Evolutionary conservation across 2,888 invertebrate species (phyloP), one percentile per base, ranked within the genome.

Genomic region (Sycophila texana): DNA sequence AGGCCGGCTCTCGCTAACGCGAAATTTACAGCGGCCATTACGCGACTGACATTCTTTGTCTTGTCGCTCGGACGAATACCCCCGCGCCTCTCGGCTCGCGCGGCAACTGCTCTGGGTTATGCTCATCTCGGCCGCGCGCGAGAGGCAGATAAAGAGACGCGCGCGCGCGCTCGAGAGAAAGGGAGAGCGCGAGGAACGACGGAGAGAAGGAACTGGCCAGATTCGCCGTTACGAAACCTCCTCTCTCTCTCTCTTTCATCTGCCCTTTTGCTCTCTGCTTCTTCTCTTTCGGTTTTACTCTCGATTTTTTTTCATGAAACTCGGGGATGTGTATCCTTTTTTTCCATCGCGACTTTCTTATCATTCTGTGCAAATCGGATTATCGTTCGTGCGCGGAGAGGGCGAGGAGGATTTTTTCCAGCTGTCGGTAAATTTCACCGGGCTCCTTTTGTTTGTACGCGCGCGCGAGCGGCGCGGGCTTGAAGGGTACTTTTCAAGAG

Each of bases 21-120:
- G 82, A 86, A 88, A 89, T 88, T 89, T 89, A 88, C 88, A 86
- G 84, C 87, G 83, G 84, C 86, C 86, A 88, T 89, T 89, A 87
- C 84, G 82, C 82, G 83, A 85, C 85, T 84, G 86, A 87, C 87
- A 88, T 87, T 86, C 88, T 89, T 89, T 88, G 88, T 89, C 87
- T 88, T 86, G 87, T 88, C 86, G 86, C 85, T 87, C 86, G 85
- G 85, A 78, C 80, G 80, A 81, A 82, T 80, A n/a, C 53, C 47
- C 63, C 63, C 55, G 10, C 55, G 53, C 39, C 39, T 39, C 16
- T 20, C 39, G 16, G 22, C 18, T 26, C 18, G 18, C 60, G 47
- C 63, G 61, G 67, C 74, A 58, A 74, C 71, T 22, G 66, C 49
- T 39, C 39, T 66, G 70, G 74, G 68, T 79, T 74, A 70, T 74